phyloP scores from a whole-genome alignment of 2,113 vertebrate genomes.

The Pandion haliaetus region DNA sequence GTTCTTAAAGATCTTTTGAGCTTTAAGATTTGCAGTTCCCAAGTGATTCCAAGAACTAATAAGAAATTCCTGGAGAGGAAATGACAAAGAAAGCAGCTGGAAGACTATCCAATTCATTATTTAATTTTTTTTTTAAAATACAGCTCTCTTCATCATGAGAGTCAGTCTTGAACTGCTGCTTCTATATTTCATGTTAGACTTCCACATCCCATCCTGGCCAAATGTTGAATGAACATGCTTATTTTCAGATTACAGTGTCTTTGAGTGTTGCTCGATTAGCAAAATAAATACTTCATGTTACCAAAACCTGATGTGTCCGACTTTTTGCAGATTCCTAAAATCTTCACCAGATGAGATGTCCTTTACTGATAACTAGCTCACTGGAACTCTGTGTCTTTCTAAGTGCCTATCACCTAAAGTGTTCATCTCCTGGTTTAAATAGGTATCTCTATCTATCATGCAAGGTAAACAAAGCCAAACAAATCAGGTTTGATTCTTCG shows the following conservation, averaged over 20 bases:
- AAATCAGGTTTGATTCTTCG: not conserved
- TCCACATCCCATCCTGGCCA: not conserved
- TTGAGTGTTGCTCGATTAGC: not conserved
- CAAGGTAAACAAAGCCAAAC: not conserved
- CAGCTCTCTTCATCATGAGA: not conserved
- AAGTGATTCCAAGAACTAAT: conserved; percentile 26
- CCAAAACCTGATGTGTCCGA: not conserved
- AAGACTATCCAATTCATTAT: not conserved
- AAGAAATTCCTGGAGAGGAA: conserved; percentile 47
- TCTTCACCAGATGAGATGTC: not conserved
- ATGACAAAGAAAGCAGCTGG: conserved; percentile 31
- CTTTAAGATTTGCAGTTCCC: not conserved
- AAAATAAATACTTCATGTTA: not conserved
- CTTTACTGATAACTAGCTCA: not conserved
- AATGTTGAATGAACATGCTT: not conserved
- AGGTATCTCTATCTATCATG: not conserved
- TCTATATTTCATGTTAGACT: not conserved
- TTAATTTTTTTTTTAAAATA: not conserved
- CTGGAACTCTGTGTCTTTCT: not conserved
- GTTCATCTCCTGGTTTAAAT: not conserved
- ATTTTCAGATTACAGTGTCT: not conserved
- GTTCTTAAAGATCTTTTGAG: conserved; percentile 17
- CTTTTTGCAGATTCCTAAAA: not conserved
- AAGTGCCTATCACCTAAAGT: not conserved
- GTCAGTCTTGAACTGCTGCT: not conserved